Conservation (phyloP, 92 coral and sea anemone species). For the Porites evermanni region DNA sequence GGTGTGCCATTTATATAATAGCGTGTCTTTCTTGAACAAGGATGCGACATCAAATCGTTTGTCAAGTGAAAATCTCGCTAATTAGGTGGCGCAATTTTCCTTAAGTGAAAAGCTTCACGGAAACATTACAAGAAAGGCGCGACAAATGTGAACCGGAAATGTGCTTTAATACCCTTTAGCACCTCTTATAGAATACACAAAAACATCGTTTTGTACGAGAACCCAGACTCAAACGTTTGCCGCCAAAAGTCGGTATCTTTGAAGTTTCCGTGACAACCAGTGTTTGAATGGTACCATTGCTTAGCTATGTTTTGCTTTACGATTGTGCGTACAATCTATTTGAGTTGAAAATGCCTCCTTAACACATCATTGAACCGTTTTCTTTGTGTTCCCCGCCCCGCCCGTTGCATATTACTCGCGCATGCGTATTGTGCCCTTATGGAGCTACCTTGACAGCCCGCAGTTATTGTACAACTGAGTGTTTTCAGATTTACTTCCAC, state of each 20-base stretch:
- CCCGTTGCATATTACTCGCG: background rate
- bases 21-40: background rate
- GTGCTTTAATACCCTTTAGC: constrained; percentile 27
- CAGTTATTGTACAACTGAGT: background rate
- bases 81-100: constrained; percentile 20
- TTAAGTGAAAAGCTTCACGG: constrained; percentile 11
- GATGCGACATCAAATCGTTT: constrained; percentile 13
- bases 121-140: constrained; percentile 4
- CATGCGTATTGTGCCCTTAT: background rate
- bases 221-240: constrained; percentile 40
- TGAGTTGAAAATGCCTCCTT: constrained; percentile 20
- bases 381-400: constrained; percentile 17
- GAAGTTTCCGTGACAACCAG: constrained; percentile 14
- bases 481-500: too few species aligned
- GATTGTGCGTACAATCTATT: constrained; percentile 19
- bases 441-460: background rate
- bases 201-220: constrained; percentile 36
- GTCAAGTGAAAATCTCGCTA: constrained; percentile 21
- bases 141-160: constrained; percentile 38
- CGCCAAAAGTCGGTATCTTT: constrained; percentile 42
- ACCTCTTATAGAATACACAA: constrained; percentile 24
- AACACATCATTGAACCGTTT: constrained; percentile 31
- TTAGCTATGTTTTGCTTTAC: constrained; percentile 21
- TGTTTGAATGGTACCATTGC: constrained; percentile 16
- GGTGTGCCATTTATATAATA: background rate